Conservation (phyloP, 2,888 invertebrate genomes). For the Trissolcus japonicus region DNA sequence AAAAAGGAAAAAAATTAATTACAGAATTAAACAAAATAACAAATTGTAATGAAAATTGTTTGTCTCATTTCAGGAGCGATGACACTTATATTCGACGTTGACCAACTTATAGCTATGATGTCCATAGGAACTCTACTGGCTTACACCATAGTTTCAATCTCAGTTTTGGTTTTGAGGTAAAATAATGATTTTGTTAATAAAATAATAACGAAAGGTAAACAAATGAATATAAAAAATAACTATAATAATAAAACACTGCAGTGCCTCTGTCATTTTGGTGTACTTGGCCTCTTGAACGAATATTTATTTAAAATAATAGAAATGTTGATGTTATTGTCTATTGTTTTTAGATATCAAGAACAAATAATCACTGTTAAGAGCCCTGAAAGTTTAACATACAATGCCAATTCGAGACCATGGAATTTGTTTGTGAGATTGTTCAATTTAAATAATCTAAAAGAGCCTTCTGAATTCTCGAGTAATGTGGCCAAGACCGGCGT, state of each 20-base stretch:
- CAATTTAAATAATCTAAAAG: conserved; percentile 84
- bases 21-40: too few relatives aligned
- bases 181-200: background rate
- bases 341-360: conserved; percentile 55
- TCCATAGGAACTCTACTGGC: conserved; percentile 94
- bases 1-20: background rate
- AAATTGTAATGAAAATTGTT: too few relatives aligned
- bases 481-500: conserved; percentile 82
- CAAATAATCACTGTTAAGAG: conserved; percentile 29
- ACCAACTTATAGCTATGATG: conserved; percentile 97
- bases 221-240: conserved; percentile 5
- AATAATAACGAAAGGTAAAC: background rate
- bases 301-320: background rate
- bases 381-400: conserved; percentile 16
- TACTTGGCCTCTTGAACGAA: too few relatives aligned
- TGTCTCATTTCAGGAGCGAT: conserved; percentile 80
- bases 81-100: conserved; percentile 92
- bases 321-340: too few relatives aligned
- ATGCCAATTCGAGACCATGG: conserved; percentile 60
- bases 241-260: too few relatives aligned
- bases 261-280: too few relatives aligned
- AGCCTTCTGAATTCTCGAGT: conserved; percentile 82
- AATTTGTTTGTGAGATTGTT: conserved; percentile 79
- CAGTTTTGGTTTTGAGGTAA: conserved; percentile 88
- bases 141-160: conserved; percentile 93